Base-by-base conservation (phyloP, 1,140 invertebrate genomes). In the Geopemphigus sp. region DNA sequence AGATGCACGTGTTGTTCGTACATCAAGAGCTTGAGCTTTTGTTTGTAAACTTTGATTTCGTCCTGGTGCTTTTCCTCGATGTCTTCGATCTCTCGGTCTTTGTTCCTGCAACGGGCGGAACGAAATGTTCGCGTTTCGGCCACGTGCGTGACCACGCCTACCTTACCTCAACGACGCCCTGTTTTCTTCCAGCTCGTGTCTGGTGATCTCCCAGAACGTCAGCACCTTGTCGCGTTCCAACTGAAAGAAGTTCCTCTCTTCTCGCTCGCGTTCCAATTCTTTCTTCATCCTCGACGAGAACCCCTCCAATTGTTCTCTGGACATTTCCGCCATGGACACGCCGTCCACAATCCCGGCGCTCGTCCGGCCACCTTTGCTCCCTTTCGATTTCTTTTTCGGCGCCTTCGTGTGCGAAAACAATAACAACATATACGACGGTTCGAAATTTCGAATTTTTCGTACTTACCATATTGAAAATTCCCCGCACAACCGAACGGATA, bases 161-260 rank as follows among this genome's bases (percentile, higher is more conserved):
- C n/a, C 14, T 59, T 26, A 26, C 22, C 90, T 90, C 83, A 91
- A 83, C 80, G 87, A 85, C 19, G 92, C 91, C 84, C 91, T 90
- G 32, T 90, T 90, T 87, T 96, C 94, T 81, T 95, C 91, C 11
- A 96, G 85, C 84, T 96, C 92, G 82, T 92, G 90, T 82, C 92
- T 89, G 1, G 94, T 93, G 64, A 95, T 94, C 85, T 98, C 95
- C 95, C 95, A 98, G 86, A 97, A 97, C 45, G 93, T 95, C 82
- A 94, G 89, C 19, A 98, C 90, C 87, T 97, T 97, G 85, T 98
- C 96, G 83, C 96, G 88, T 86, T 98, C 96, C 72, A 98, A 85
- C 87, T 98, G 96, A 83, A 98, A 97, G 84, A 93, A 97, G 85
- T 98, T 98, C 82, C 96, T 87, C 85, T 98, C 95, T 86, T 98